These are phyloP conservation scores for Halocaridina rubra DNA, from an alignment of 2,888 invertebrate genomes.

Conservation along the genomic window DNA sequence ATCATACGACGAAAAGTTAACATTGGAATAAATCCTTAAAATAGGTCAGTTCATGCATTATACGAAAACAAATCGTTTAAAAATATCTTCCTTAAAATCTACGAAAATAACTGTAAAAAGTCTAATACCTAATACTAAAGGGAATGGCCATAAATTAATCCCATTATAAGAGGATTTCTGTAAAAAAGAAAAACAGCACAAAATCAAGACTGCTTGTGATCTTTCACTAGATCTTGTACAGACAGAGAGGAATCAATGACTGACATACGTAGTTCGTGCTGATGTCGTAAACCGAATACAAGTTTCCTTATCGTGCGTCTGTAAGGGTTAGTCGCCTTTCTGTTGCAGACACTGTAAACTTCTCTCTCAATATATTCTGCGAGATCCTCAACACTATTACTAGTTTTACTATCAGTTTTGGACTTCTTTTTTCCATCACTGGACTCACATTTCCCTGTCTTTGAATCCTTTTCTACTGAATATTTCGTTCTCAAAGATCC, in stretches of 20 bases:
- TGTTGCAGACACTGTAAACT: slow-evolving; percentile 21
- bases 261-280: slow-evolving; percentile 9
- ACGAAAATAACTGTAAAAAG: no score
- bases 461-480: background rate
- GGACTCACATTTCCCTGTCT: background rate
- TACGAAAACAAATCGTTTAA: no score
- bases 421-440: background rate
- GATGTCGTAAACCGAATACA: slow-evolving; percentile 43
- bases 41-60: no score
- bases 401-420: background rate
- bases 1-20: no score
- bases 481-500: slow-evolving; percentile 23
- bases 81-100: no score
- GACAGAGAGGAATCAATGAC: slow-evolving; percentile 7
- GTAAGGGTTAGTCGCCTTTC: slow-evolving; percentile 25
- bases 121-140: no score
- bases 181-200: no score
- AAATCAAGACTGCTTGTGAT: background rate
- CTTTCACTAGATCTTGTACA: slow-evolving; percentile 37
- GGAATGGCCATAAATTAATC: no score
- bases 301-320: slow-evolving; percentile 49
- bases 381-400: background rate
- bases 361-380: slow-evolving; percentile 49
- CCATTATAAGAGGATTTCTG: no score
- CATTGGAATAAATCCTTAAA: no score